A percentile compares a stretch with the other conserved stretches of the same genome.
Conservation (phyloP, 1,140 invertebrate species). For the Polyergus mexicanus region DNA sequence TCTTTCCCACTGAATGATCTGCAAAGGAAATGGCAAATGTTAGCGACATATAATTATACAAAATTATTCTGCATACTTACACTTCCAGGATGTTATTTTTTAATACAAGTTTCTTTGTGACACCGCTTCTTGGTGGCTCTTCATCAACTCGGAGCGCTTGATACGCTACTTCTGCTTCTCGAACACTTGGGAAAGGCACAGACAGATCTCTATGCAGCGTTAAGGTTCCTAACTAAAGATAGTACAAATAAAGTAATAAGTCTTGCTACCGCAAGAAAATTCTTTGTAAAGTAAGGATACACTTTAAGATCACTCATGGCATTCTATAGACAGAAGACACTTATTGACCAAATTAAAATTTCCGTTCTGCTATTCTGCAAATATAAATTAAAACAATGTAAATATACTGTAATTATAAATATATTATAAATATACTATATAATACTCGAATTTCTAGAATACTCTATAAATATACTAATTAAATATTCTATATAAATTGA, state of each 20-base stretch:
- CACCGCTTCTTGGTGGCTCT: conserved; percentile 91
- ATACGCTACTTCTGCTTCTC: conserved; percentile 91
- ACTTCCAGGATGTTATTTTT: conserved; percentile 88
- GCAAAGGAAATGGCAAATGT: conserved; percentile 77
- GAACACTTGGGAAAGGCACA: conserved; percentile 89
- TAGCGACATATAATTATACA: conserved; percentile 17
- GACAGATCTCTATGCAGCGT: conserved; percentile 69
- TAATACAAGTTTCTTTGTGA: conserved; percentile 89
- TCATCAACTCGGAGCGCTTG: conserved; percentile 91
- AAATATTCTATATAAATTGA: not conserved
- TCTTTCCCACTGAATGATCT: conserved; percentile 88
- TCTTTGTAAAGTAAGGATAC: conserved; percentile 78
- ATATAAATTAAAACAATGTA: not conserved
- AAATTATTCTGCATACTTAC: conserved; percentile 85
- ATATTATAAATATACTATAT: too few relatives aligned
- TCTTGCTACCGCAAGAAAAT: conserved; percentile 1
- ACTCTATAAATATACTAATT: too few relatives aligned
- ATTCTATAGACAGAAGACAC: conserved; percentile 7
- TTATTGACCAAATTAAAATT: not conserved
- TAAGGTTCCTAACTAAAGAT: conserved; percentile 48
- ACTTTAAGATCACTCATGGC: conserved; percentile 78
- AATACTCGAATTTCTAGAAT: too few relatives aligned
- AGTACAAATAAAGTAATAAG: not conserved
- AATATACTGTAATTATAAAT: not conserved
- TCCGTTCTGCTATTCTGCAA: not conserved